Evolutionary conservation across 1,140 invertebrate genomes (phyloP), one percentile per base, ranked within the genome.

Genomic region (Adelges cooleyi): DNA sequence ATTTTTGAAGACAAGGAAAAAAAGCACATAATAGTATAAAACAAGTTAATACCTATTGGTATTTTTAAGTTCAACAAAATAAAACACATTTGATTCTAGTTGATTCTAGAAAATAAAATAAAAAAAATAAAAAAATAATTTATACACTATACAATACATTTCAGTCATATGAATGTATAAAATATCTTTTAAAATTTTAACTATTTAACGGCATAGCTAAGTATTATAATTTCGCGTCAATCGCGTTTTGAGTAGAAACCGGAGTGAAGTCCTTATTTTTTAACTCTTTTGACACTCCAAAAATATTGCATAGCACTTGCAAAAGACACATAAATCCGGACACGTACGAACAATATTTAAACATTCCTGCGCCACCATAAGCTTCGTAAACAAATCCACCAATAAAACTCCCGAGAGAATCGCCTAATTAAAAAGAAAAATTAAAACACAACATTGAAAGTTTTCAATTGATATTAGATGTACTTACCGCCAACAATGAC

Each of bases 401-500:
- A 46, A 89, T 74, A 15, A 88, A 80, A 74, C 85, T 89, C 6
- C 88, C 88, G 2, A 82, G 72, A 1, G 88, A 85, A 1, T 87
- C 84, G 18, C 88, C 81, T 81, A 49, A 20, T 8, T 9, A 17
- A 33, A 51, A 8, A n/a, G 22, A 49, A 17, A 67, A 10, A n/a
- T 4, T 11, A 50, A 13, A 8, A 27, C 17, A 17, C 3, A 17
- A n/a, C n/a, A 29, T 33, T 33, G 2, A 17, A 8, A 44, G n/a
- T 8, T n/a, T 38, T 38, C 3, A n/a, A 44, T 8, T 44, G 15
- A 44, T n/a, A n/a, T 8, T 44, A 11, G 11, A n/a, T 44, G n/a
- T 17, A 44, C 40, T 8, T 8, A 8, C 91, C 78, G 22, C 90
- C 89, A 79, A 92, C 89, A 73, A 91, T 92, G 49, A 90, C 77